Evolutionary conservation across 2,797 vertebrate genomes (phyloP).

Genomic region (Chelmon rostratus): DNA sequence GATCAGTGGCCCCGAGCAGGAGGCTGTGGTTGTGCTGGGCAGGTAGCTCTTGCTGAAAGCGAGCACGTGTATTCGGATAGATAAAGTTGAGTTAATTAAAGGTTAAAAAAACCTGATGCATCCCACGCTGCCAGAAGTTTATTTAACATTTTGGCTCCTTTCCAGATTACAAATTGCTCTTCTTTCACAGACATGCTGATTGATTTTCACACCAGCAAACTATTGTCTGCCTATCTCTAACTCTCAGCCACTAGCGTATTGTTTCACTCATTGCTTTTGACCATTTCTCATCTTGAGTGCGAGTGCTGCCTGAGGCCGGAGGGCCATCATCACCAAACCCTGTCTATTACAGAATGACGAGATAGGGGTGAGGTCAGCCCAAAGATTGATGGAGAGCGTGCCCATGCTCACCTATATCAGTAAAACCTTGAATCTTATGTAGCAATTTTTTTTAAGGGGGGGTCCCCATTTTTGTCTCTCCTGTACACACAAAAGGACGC

Average conservation of each 20-base stretch:
- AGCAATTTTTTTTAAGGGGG: background rate
- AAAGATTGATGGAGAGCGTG: conserved; percentile 15
- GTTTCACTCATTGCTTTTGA: conserved; percentile 54
- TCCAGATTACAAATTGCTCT: conserved; percentile 61
- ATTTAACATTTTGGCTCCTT: conserved; percentile 42
- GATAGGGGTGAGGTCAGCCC: conserved; percentile 15
- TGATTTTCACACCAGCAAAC: conserved; percentile 58
- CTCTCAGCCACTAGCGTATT: conserved; percentile 52
- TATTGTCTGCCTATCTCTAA: conserved; percentile 48
- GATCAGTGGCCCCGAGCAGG: background rate
- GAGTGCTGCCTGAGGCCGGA: conserved; percentile 38
- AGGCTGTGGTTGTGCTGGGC: background rate
- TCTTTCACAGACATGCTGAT: conserved; percentile 39
- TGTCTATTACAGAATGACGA: conserved; percentile 53
- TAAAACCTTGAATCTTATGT: background rate
- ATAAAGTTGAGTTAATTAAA: conserved; percentile 32
- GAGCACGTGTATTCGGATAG: conserved; percentile 5
- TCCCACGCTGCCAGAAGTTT: background rate
- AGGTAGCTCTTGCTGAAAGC: background rate
- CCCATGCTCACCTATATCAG: conserved; percentile 9
- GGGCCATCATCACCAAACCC: conserved; percentile 12
- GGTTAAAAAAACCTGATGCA: background rate
- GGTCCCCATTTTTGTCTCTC: background rate
- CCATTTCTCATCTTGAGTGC: conserved; percentile 58
- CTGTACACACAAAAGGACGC: background rate